Base-by-base conservation (phyloP, 2,113 vertebrate genomes). In the Thermophis baileyi region DNA sequence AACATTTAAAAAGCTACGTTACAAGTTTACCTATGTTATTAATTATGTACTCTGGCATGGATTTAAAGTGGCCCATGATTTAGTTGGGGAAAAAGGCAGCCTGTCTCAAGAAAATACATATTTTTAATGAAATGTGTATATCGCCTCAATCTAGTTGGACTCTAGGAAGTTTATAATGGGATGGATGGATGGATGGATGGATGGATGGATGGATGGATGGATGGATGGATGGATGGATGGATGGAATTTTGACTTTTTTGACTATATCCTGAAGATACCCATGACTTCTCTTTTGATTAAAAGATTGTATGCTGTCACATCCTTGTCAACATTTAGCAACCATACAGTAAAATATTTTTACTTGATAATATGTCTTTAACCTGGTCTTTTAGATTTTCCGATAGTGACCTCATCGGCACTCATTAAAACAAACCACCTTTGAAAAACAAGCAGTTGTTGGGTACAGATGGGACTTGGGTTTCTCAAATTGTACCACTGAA, bases 21-120 rank as follows among this genome's bases (percentile, higher is more conserved):
- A 89, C 12, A 90, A 90, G 85, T 10, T 94, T 91, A 53, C 86
- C 51, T 88, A 27, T 93, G 6, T 35, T 81, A 7, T 81, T 89
- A 6, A 46, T 47, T 2, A 4, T 81, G 89, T 87, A 92, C 94
- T 88, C 49, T 8, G 55, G 0, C 16, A 20, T 0, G 60, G 25
- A 55, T 69, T 86, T 96, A 92, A 94, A 95, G 94, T 2, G 69
- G 22, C 49, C 8, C 1, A 94, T 95, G 89, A 30, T 63, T 90
- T 51, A 55, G 4, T 89, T 89, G 85, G 30, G 74, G 1, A 2
- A 20, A 3, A 63, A 90, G n/a, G 1, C 20, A 85, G 69, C 18
- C 2, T 81, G 2, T 94, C 92, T 93, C 2, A 91, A 92, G 91
- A 89, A 55, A 94, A 94, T 40, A 46, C 47, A 8, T 81, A 81